Evolutionary conservation across 2,888 invertebrate genomes (phyloP).

Genomic region (Hydropsyche betteni): DNA sequence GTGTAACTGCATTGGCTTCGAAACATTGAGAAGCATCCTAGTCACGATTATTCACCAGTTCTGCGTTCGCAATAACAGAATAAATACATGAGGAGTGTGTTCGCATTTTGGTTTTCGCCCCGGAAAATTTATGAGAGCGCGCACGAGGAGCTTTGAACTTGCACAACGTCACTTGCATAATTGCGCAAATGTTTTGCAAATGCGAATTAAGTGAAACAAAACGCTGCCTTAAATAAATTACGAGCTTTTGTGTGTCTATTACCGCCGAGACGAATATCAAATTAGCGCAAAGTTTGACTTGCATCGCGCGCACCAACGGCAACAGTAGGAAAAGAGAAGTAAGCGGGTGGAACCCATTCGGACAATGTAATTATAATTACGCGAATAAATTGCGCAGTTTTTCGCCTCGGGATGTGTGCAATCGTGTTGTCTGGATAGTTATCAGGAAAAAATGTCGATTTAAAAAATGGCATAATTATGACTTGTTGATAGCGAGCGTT

Average conservation of each 20-base stretch:
- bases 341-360: background rate
- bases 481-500: no score
- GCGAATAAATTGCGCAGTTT: no score
- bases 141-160: slow-evolving; percentile 38
- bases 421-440: no score
- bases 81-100: slow-evolving; percentile 7
- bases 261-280: slow-evolving; percentile 28
- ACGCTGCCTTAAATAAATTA: slow-evolving; percentile 37
- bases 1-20: background rate
- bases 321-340: background rate
- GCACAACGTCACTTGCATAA: slow-evolving; percentile 46
- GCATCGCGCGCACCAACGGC: background rate
- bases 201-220: slow-evolving; percentile 46
- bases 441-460: no score
- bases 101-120: slow-evolving; percentile 19
- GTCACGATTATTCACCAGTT: slow-evolving; percentile 5
- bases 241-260: slow-evolving; percentile 32
- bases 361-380: no score
- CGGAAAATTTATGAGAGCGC: slow-evolving; percentile 24
- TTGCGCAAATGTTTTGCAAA: slow-evolving; percentile 48
- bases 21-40: background rate
- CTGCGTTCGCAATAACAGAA: slow-evolving; percentile 29
- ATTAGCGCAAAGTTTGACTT: slow-evolving; percentile 28
- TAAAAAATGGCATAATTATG: no score
- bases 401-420: no score